These are phyloP conservation scores for Caenorhabditis remanei DNA, from an alignment of 1,140 invertebrate species.

Conservation along the genomic window DNA sequence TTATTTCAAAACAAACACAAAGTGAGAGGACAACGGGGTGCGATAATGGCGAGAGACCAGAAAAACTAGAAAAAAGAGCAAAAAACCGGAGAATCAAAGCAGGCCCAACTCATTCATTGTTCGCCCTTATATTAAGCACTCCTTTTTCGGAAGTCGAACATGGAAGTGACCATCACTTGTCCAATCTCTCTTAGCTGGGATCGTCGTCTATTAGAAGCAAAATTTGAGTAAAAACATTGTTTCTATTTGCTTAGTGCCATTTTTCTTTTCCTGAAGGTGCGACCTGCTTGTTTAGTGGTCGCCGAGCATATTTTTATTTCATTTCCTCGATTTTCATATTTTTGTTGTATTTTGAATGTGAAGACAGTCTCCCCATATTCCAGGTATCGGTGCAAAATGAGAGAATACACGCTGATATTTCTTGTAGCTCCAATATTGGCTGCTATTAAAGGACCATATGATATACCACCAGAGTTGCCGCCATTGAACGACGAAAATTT, in stretches of 20 bases:
- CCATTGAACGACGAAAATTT: slow-evolving; percentile 50
- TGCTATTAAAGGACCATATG: slow-evolving; percentile 14
- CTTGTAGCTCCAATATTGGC: background rate
- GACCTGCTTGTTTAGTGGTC: background rate
- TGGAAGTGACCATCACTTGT: slow-evolving; percentile 2
- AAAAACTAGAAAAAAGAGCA: slow-evolving; percentile 55
- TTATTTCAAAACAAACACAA: slow-evolving; percentile 51
- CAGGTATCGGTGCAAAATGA: slow-evolving; percentile 30
- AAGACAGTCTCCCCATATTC: background rate
- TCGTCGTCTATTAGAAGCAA: background rate
- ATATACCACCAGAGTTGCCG: slow-evolving; percentile 33
- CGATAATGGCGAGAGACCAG: slow-evolving; percentile 39
- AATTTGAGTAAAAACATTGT: background rate
- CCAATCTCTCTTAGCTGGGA: background rate
- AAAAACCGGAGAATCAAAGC: slow-evolving; percentile 52
- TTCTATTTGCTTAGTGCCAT: slow-evolving; percentile 18
- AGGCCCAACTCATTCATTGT: slow-evolving; percentile 31
- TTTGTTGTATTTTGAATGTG: background rate
- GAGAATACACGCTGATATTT: slow-evolving; percentile 17
- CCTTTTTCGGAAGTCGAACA: slow-evolving; percentile 3
- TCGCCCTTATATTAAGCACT: slow-evolving; percentile 41
- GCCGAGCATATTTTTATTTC: slow-evolving; percentile 8
- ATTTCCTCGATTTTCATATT: background rate
- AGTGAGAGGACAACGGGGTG: background rate
- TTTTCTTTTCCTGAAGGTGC: slow-evolving; percentile 3